phyloP scores from a whole-genome alignment of 2,888 invertebrate genomes.

The Callinectes sapidus region DNA sequence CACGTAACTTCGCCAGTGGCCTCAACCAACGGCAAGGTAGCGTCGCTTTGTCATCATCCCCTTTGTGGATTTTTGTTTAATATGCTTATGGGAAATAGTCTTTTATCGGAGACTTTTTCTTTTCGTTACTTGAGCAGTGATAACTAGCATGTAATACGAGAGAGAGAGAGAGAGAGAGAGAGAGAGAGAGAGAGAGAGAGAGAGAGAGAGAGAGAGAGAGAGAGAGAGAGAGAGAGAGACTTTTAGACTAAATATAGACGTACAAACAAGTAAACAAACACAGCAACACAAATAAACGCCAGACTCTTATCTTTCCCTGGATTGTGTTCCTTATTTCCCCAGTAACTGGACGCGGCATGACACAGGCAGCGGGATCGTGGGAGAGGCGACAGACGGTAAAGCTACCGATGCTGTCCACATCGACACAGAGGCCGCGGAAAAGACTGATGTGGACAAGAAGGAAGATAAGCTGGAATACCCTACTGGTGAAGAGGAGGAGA shows the following conservation, averaged over 20 bases:
- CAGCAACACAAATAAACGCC: neutral
- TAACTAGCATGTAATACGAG: neutral
- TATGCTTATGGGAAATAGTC: too few relatives aligned
- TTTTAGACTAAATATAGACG: neutral
- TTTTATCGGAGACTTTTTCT: too few relatives aligned
- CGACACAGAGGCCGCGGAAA: neutral
- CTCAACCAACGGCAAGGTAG: too few relatives aligned
- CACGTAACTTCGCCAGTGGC: too few relatives aligned
- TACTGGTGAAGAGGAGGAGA: neutral
- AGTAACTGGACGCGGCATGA: neutral
- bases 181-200: neutral
- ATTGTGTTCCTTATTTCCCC: neutral
- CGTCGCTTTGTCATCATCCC: too few relatives aligned
- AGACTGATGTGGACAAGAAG: neutral
- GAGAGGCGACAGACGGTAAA: neutral
- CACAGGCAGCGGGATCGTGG: neutral
- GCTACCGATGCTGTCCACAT: neutral
- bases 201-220: neutral
- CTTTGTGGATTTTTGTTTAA: too few relatives aligned
- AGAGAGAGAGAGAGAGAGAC: constrained; percentile 1
- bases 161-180: neutral
- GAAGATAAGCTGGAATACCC: neutral
- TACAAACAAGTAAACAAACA: neutral
- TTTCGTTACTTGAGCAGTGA: too few relatives aligned
- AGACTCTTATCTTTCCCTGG: neutral